phyloP scores from a whole-genome alignment of 2,797 vertebrate species.

The Coendou prehensilis region DNA sequence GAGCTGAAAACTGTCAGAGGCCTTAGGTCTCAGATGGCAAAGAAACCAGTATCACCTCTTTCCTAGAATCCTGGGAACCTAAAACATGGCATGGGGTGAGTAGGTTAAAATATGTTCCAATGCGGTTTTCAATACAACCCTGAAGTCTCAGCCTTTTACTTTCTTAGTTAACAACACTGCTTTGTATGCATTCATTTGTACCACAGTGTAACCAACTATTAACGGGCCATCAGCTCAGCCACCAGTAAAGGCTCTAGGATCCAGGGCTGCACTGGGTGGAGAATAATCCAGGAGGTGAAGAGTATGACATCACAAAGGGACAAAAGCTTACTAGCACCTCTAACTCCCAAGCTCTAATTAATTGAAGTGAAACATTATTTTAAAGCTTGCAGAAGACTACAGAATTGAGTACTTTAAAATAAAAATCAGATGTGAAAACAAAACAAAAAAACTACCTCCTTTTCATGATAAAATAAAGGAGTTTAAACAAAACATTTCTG shows the following conservation, averaged over 20 bases:
- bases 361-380: slow-evolving; percentile 31
- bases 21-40: slow-evolving; percentile 5
- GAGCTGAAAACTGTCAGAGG: slow-evolving; percentile 10
- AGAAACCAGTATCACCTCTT: slow-evolving; percentile 1
- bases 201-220: neutral
- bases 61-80: neutral
- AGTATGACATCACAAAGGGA: neutral
- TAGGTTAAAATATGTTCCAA: neutral
- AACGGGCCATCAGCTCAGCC: neutral
- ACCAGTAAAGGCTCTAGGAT: neutral
- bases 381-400: slow-evolving; percentile 46
- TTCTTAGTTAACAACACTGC: slow-evolving; percentile 66
- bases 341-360: slow-evolving; percentile 5
- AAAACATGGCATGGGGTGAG: neutral
- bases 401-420: slow-evolving; percentile 65
- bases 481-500: slow-evolving; percentile 42
- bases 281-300: neutral
- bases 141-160: slow-evolving; percentile 77
- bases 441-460: slow-evolving; percentile 6
- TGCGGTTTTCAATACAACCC: slow-evolving; percentile 66
- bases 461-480: slow-evolving; percentile 40
- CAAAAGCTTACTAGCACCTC: neutral
- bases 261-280: neutral
- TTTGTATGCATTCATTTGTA: neutral
- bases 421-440: slow-evolving; percentile 56